phyloP scores from a whole-genome alignment of 2,797 vertebrate genomes.

The Liasis olivaceus region DNA sequence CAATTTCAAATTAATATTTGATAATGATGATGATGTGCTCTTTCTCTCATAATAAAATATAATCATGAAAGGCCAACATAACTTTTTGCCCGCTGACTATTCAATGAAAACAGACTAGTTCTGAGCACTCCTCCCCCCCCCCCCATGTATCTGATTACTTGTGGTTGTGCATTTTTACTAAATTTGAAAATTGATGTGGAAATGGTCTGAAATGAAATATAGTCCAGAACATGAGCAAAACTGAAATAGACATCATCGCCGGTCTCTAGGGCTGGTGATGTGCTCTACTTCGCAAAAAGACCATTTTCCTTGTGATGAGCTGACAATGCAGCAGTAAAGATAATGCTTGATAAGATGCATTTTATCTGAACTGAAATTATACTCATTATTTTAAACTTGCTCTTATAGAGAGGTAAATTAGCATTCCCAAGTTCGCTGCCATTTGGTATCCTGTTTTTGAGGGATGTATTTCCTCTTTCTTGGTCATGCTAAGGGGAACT shows the following conservation, averaged over 20 bases:
- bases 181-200: not conserved
- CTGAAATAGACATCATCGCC: not conserved
- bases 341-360: not conserved
- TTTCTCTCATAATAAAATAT: not conserved
- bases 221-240: not conserved
- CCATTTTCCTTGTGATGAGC: not conserved
- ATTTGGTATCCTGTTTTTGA: not conserved
- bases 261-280: not conserved
- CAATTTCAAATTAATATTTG: not conserved
- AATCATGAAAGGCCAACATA: not conserved
- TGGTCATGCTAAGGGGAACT: slow-evolving; percentile 2
- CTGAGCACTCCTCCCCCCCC: not conserved
- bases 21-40: not conserved
- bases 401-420: not conserved
- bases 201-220: not conserved
- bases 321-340: not conserved
- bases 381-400: not conserved
- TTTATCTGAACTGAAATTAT: not conserved
- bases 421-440: not conserved
- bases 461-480: not conserved
- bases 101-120: not conserved
- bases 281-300: not conserved
- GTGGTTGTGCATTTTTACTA: not conserved
- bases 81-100: not conserved
- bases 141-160: not conserved